Evolutionary conservation across 2,888 invertebrate genomes (phyloP), one percentile per base, ranked within the genome.

Genomic region (Andrena marginata): DNA sequence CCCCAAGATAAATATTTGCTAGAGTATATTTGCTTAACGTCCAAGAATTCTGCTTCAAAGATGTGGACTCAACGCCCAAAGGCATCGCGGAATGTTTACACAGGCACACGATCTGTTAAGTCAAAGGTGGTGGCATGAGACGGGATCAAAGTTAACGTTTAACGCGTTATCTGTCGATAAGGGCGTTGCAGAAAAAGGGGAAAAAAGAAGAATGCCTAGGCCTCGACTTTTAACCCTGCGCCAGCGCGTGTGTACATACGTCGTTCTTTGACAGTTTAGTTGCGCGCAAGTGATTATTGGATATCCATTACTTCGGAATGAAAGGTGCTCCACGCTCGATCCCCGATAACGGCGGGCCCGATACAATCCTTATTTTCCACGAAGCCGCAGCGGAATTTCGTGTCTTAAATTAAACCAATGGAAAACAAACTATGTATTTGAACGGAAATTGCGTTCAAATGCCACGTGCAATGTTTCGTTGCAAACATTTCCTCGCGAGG

Each of bases 241-340:
- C 31, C 26, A 62, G 51, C 33, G 48, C n/a, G 29, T 48, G 60
- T 20, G 35, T 64, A 42, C 62, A 16, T 62, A 42, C 42, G 42
- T 42, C 33, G 33, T 29, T 74, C 83, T 82, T 82, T 68, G 74
- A 82, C n/a, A 62, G 77, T 60, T 71, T 62, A 76, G 69, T 59
- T 69, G 63, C 33, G 33, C 51, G 67, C 71, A 42, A 42, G 60
- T 74, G 68, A 82, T 84, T 86, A 86, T 86, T 54, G 86, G 72
- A 86, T 86, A 86, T 72, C 69, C 78, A 86, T 86, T 86, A 86
- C 35, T 84, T 86, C 84, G 48, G 78, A 75, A 74, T 78, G 81
- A 78, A 65, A 71, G 67, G 33, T 69, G 75, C 72, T 56, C 68
- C 56, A 16, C 59, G 63, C 35, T 26, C n/a, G n/a, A 35, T 48